Conservation (phyloP, 2,113 vertebrate species). For the Mus pahari region DNA sequence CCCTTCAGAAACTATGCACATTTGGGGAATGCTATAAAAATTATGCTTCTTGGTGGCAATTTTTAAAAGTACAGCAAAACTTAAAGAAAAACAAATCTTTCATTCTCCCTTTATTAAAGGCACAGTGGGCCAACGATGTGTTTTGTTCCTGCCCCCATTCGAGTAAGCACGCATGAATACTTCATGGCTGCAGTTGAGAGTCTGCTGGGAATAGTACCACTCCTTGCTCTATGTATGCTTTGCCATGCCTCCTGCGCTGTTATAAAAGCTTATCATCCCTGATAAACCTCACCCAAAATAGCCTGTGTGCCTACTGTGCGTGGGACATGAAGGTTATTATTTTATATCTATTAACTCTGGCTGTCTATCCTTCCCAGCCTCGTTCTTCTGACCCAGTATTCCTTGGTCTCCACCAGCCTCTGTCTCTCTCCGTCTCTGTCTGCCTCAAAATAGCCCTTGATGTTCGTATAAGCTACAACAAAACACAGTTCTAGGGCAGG, state of each 20-base stretch:
- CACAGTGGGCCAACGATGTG: neutral
- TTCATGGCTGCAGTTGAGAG: neutral
- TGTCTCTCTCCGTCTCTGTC: neutral
- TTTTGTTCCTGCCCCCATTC: conserved; percentile 39
- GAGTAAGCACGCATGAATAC: conserved; percentile 28
- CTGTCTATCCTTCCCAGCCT: too few relatives aligned
- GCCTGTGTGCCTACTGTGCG: neutral
- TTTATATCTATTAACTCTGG: neutral
- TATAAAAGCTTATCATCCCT: neutral
- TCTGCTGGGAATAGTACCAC: conserved; percentile 2
- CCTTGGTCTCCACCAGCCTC: neutral
- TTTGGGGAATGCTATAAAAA: conserved; percentile 54
- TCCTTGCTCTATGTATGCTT: neutral
- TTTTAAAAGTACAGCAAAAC: conserved; percentile 59
- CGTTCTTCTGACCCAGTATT: conserved; percentile 26
- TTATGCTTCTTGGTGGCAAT: conserved; percentile 58
- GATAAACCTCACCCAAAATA: neutral
- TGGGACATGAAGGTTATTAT: neutral
- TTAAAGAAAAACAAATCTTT: conserved; percentile 64
- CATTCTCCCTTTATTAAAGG: neutral
- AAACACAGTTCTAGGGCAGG: neutral
- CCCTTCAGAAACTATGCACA: conserved; percentile 5
- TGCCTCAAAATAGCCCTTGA: neutral
- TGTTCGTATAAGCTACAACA: neutral
- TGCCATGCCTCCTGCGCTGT: neutral